Evolutionary conservation across 2,113 vertebrate species (phyloP).

Genomic region (Mellivora capensis): DNA sequence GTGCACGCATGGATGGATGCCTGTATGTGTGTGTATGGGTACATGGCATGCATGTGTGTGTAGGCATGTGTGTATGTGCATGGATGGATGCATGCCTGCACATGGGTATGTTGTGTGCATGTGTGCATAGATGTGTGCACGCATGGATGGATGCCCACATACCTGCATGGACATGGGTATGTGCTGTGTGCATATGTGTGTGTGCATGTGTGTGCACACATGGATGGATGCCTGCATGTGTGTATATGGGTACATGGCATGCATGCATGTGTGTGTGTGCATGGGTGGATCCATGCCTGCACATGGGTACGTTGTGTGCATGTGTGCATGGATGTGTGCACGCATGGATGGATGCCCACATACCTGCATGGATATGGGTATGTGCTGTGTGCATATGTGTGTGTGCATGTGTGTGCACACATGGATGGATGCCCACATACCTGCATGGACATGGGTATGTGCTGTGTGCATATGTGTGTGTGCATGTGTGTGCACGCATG

Average conservation of each 20-base stretch:
- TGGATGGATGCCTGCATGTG: too few species aligned
- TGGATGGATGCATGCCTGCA: too few species aligned
- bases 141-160: too few species aligned
- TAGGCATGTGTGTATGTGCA: not conserved
- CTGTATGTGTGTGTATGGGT: accelerated
- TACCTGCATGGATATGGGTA: not conserved
- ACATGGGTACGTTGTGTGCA: too few species aligned
- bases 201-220: too few species aligned
- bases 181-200: accelerated
- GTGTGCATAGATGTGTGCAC: accelerated
- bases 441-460: accelerated
- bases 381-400: accelerated
- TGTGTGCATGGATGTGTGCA: too few species aligned
- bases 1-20: not conserved
- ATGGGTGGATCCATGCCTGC: too few species aligned
- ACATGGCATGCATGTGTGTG: too few species aligned
- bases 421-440: accelerated
- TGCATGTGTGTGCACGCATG: too few species aligned
- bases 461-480: accelerated
- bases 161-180: not conserved
- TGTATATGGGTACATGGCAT: too few species aligned
- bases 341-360: accelerated
- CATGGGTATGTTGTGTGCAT: accelerated
- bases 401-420: too few species aligned
- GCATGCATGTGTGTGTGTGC: too few species aligned